Conservation (phyloP, 2,888 invertebrate species). For the Odontocerum albicorne region DNA sequence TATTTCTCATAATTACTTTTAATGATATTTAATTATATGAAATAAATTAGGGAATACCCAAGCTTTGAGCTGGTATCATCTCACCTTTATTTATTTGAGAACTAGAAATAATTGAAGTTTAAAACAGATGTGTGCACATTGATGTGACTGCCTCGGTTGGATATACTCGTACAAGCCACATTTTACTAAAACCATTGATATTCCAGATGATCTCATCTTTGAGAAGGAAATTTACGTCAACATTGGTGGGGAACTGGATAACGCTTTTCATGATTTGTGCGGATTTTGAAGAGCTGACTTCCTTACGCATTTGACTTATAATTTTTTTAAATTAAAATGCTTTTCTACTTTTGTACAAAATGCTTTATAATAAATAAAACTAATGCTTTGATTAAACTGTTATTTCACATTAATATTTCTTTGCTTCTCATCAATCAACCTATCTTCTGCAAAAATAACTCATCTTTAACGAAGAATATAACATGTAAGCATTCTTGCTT, state of each 20-base stretch:
- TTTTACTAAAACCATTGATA: slow-evolving; percentile 21
- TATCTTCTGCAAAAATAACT: slow-evolving; percentile 21
- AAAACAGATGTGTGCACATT: too few relatives aligned
- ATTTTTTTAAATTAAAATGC: slow-evolving; percentile 6
- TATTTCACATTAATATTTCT: slow-evolving; percentile 11
- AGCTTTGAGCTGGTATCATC: too few relatives aligned
- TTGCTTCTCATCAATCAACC: not conserved
- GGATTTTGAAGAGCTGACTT: slow-evolving; percentile 26
- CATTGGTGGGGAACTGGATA: slow-evolving; percentile 90
- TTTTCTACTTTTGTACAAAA: slow-evolving; percentile 32
- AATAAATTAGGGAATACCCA: too few relatives aligned
- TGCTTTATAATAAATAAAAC: slow-evolving; percentile 27
- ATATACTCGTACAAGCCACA: too few relatives aligned
- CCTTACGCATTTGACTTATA: slow-evolving; percentile 5
- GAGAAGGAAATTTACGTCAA: slow-evolving; percentile 91
- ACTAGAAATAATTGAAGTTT: too few relatives aligned
- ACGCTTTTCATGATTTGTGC: slow-evolving; percentile 74
- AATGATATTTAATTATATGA: too few relatives aligned
- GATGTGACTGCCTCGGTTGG: too few relatives aligned
- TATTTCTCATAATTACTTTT: too few relatives aligned
- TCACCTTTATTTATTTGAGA: too few relatives aligned
- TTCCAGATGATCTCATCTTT: slow-evolving; percentile 78
- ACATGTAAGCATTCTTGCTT: slow-evolving; percentile 33
- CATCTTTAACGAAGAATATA: slow-evolving; percentile 24
- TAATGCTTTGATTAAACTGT: slow-evolving; percentile 3